These are phyloP conservation scores for Morphnarchus princeps DNA, from an alignment of 2,113 vertebrate genomes.

Conservation along the genomic window DNA sequence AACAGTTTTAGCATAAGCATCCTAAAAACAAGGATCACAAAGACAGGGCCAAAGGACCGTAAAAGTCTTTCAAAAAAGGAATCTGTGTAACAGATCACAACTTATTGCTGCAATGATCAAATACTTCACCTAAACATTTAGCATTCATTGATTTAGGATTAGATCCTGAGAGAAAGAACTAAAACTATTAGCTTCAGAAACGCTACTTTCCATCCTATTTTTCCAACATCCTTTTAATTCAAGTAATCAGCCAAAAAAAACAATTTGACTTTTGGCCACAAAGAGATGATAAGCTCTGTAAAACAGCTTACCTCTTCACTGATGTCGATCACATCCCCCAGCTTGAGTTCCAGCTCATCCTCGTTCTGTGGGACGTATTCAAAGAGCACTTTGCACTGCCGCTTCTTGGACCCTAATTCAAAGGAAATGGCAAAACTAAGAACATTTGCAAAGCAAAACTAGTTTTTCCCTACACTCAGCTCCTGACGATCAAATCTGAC, in stretches of 20 bases:
- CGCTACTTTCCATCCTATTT: background rate
- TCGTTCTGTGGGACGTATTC: slow-evolving; percentile 91
- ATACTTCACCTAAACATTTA: background rate
- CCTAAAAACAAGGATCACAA: background rate
- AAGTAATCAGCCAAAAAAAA: background rate
- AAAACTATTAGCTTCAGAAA: background rate
- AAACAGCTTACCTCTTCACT: slow-evolving; percentile 84
- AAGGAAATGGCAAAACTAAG: background rate
- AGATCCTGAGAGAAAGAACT: background rate
- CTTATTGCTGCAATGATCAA: background rate
- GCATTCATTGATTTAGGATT: background rate
- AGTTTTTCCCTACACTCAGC: background rate
- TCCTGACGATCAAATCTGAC: background rate
- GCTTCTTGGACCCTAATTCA: slow-evolving; percentile 80
- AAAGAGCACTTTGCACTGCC: slow-evolving; percentile 87
- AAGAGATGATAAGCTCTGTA: background rate
- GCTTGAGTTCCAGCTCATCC: slow-evolving; percentile 90
- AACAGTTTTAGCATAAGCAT: background rate
- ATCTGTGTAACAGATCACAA: background rate
- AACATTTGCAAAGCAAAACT: background rate
- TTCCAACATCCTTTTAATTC: background rate
- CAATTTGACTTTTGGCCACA: background rate
- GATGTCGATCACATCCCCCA: slow-evolving; percentile 87
- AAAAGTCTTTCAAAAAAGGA: background rate
- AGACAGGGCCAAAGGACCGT: background rate